Conservation (phyloP, 1,140 invertebrate species). For the Bombus sylvicola region DNA sequence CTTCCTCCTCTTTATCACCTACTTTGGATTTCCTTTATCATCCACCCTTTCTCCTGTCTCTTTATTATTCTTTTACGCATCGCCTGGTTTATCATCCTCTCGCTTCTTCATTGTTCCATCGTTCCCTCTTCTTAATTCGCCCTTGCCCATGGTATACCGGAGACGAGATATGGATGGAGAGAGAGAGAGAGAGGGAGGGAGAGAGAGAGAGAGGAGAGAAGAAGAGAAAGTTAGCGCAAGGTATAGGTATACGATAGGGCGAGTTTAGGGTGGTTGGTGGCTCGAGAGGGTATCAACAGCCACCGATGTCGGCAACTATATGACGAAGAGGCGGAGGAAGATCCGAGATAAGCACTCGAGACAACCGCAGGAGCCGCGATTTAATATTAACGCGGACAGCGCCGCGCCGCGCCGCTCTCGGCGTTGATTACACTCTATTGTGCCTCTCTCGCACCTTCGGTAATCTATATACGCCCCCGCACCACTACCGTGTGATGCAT, state of each 20-base stretch:
- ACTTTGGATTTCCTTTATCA: too few species aligned
- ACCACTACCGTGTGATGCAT: constrained; percentile 71
- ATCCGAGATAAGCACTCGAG: constrained; percentile 75
- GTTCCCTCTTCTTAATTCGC: background rate
- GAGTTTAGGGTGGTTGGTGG: constrained; percentile 29
- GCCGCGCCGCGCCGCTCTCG: constrained; percentile 34
- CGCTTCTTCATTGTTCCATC: background rate
- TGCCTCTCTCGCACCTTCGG: constrained; percentile 76
- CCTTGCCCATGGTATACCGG: background rate
- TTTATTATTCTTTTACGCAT: background rate
- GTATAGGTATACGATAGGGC: constrained; percentile 34
- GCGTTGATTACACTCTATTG: constrained; percentile 79
- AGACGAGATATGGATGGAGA: too few species aligned
- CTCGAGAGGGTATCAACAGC: constrained; percentile 44
- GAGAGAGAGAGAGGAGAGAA: background rate
- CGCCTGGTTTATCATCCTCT: background rate
- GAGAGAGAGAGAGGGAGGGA: background rate
- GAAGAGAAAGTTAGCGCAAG: constrained; percentile 2
- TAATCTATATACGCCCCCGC: constrained; percentile 76
- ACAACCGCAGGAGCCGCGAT: constrained; percentile 75
- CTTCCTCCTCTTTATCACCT: background rate
- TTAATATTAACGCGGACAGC: constrained; percentile 76
- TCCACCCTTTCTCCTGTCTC: background rate
- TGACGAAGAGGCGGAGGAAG: constrained; percentile 58
- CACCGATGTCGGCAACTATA: constrained; percentile 55